Conservation (phyloP, 1,140 invertebrate genomes). For the Tachypleus tridentatus region DNA sequence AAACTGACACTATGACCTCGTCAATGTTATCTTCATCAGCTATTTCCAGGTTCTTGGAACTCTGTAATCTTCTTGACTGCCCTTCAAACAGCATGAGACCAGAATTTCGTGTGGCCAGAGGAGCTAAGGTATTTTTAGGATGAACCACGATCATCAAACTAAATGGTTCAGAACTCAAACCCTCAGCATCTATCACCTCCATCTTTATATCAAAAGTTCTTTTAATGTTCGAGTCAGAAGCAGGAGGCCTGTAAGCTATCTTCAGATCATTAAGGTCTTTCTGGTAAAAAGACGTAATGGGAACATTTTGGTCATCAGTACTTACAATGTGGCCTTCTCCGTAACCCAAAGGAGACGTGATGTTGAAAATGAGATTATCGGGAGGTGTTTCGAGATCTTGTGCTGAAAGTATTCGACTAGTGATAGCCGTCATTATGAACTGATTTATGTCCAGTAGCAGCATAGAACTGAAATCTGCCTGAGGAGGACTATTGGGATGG, state of each 20-base stretch:
- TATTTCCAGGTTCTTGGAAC: constrained; percentile 32
- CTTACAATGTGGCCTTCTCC: constrained; percentile 36
- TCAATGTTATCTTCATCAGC: constrained; percentile 36
- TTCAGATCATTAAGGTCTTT: constrained; percentile 36
- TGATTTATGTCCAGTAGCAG: constrained; percentile 36
- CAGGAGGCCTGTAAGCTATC: constrained; percentile 38
- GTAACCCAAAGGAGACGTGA: constrained; percentile 31
- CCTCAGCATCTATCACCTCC: constrained; percentile 34
- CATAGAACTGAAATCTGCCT: constrained; percentile 26
- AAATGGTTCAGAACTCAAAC: constrained; percentile 31
- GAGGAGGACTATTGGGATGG: constrained; percentile 30
- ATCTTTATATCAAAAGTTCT: constrained; percentile 30
- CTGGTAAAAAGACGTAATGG: constrained; percentile 36
- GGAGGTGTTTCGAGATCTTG: constrained; percentile 33
- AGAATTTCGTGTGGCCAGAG: constrained; percentile 28
- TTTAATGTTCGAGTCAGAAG: constrained; percentile 29
- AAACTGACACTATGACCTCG: constrained; percentile 31
- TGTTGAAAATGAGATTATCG: constrained; percentile 36
- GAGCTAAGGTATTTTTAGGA: constrained; percentile 35
- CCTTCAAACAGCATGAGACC: constrained; percentile 37
- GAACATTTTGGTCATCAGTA: constrained; percentile 34
- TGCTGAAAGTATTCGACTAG: constrained; percentile 31
- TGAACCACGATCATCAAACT: constrained; percentile 34
- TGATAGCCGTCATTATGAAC: constrained; percentile 37
- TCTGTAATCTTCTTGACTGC: constrained; percentile 30